Evolutionary conservation across 1,140 invertebrate species (phyloP), one percentile per base, ranked within the genome.

Genomic region (Penaeus indicus): DNA sequence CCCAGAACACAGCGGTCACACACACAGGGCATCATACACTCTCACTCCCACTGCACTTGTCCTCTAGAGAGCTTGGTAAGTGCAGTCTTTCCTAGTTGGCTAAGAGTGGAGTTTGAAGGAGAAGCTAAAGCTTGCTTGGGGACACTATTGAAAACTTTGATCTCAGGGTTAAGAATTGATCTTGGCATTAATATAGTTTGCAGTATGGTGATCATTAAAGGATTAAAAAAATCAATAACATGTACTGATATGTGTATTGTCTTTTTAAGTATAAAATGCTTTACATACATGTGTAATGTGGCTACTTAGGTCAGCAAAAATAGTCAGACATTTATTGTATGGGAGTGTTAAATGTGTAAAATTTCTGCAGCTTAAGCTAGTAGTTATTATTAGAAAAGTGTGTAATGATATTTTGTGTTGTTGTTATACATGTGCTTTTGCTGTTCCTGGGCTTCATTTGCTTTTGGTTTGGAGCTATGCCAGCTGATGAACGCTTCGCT

Each of bases 61-160:
- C 88, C 18, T 88, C 86, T 25, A 85, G 88, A 69, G 88, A 89
- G 81, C 64, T 89, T 47, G 88, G 88, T 89, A 42, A 85, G 88
- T 80, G 32, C 32, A n/a, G 10, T 72, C 10, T 54, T 54, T 54
- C 11, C 54, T 54, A 54, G 54, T 54, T 54, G 8, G 54, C 16
- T 54, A 1, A 54, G 54, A 13, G 54, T 54, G 54, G 54, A 72
- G 32, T 32, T 25, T 72, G 67, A 25, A 32, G 32, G 67, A 72
- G 32, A 21, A 25, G 32, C 54, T 54, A 54, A 54, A 54, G 54
- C 54, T 54, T 54, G 54, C 54, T 54, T 54, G 54, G 54, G 54
- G 10, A 54, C 54, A 54, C 16, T 11, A 54, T 54, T 54, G 54
- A 16, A 54, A 54, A 54, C 10, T 54, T 0, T 54, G 54, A 42